phyloP scores from a whole-genome alignment of 2,888 invertebrate species.

The Balanococcus diminutus region DNA sequence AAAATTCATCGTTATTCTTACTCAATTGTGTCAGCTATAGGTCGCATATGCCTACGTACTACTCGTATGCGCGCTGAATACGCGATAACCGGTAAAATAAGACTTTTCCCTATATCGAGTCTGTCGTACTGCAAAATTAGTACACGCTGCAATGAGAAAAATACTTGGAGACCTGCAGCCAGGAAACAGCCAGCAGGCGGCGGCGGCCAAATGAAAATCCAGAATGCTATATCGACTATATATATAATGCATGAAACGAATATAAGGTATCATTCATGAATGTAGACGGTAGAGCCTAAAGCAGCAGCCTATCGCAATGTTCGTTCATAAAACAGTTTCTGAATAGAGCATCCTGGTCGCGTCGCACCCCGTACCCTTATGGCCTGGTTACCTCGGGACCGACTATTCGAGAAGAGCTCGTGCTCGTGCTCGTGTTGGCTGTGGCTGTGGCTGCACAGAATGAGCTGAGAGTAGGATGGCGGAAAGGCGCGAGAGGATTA shows the following conservation, averaged over 20 bases:
- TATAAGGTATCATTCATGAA: conserved; percentile 38
- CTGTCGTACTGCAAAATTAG: background rate
- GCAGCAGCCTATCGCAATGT: background rate
- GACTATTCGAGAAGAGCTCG: background rate
- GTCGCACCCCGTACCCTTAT: background rate
- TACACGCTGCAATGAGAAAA: background rate
- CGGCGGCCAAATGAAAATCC: background rate
- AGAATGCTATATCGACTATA: background rate
- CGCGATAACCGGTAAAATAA: background rate
- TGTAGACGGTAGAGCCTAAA: background rate
- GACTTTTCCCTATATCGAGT: background rate
- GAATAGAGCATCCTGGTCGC: background rate
- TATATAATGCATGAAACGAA: background rate
- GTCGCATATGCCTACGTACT: background rate
- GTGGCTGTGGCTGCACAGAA: background rate
- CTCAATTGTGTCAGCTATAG: background rate
- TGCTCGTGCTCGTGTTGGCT: background rate
- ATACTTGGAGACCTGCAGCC: no score
- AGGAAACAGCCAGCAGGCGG: background rate
- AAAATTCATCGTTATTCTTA: background rate
- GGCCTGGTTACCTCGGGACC: background rate
- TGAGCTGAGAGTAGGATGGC: background rate
- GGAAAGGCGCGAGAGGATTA: background rate
- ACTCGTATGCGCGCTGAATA: background rate
- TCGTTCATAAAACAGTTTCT: conserved; percentile 38